These are phyloP conservation scores for Druceiella hillmani DNA, from an alignment of 2,888 invertebrate species.

Conservation along the genomic window DNA sequence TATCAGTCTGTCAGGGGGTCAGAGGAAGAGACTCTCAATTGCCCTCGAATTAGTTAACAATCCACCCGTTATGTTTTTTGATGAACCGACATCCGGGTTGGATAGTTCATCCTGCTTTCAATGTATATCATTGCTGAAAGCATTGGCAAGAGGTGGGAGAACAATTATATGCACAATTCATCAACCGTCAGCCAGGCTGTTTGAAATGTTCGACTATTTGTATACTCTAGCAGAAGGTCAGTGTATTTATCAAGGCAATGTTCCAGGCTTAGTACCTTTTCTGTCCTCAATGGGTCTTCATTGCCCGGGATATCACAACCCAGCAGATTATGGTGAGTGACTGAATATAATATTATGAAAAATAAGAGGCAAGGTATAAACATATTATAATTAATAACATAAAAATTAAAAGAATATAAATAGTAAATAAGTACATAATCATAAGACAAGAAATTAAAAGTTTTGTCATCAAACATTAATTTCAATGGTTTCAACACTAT, in stretches of 20 bases:
- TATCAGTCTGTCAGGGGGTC: slow-evolving; percentile 81
- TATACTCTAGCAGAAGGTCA: slow-evolving; percentile 90
- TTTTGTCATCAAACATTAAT: neutral
- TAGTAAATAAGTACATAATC: too few species aligned
- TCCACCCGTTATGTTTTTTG: slow-evolving; percentile 97
- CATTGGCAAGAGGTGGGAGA: slow-evolving; percentile 78
- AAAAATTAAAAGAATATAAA: too few species aligned
- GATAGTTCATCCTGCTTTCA: slow-evolving; percentile 94
- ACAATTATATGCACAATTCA: slow-evolving; percentile 96
- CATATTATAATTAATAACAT: too few species aligned
- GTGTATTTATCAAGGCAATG: slow-evolving; percentile 87
- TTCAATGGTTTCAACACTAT: neutral
- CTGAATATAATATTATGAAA: too few species aligned
- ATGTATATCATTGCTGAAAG: slow-evolving; percentile 83
- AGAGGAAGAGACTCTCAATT: slow-evolving; percentile 85
- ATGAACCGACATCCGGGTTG: slow-evolving; percentile 89
- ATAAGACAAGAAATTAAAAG: neutral
- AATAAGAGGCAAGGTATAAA: too few species aligned
- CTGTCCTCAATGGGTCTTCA: slow-evolving; percentile 77
- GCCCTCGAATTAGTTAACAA: slow-evolving; percentile 92
- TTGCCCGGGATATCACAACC: slow-evolving; percentile 95
- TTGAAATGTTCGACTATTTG: slow-evolving; percentile 93
- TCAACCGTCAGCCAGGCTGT: slow-evolving; percentile 91
- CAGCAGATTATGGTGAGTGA: slow-evolving; percentile 84
- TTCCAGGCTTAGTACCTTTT: slow-evolving; percentile 81